Evolutionary conservation across 1,140 invertebrate genomes (phyloP), one percentile per base, ranked within the genome.

Genomic region (Brachionus rubens): DNA sequence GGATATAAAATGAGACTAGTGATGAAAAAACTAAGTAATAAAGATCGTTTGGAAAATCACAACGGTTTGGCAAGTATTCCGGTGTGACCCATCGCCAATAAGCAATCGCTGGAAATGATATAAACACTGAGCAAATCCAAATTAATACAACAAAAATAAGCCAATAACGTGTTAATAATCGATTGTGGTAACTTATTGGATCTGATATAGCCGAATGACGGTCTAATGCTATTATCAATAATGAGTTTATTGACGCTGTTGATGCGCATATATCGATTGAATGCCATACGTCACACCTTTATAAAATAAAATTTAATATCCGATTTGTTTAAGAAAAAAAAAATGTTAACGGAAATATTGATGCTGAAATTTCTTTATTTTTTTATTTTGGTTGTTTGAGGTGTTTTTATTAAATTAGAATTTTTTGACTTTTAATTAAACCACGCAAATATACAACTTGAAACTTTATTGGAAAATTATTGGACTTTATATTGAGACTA

Each of bases 1-100:
- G 85, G 52, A 82, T 80, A 77, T 85, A 85, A 78, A 86, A 86
- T 16, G 83, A 84, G 12, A 83, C 81, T 6, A 84, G 78, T 0
- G 84, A 85, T 21, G 83, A 84, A 75, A 82, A 85, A 16, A 85
- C 78, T 0, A 83, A 84, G 78, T 84, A 85, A 5, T 62, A 76
- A 5, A 47, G 7, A 40, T 65, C 56, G 19, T 59, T 33, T 14
- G 75, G 28, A 48, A 76, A 76, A 6, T 40, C 19, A n/a, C 75
- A 76, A 12, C 19, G n/a, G 6, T 65, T 30, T 21, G 26, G 48
- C 28, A 43, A 16, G 26, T 62, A 76, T 19, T 30, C 1, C 1
- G 24, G 54, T 21, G 41, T 33, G 4, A 62, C 21, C 24, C 26
- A 43, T 26, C 56, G 36, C 92, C 56, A 76, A 19, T 62, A 76